Percentiles rank a stretch among this genome's conserved stretches.
Evolutionary conservation across 2,797 vertebrate species (phyloP).

Genomic region (Aldrovandia affinis): DNA sequence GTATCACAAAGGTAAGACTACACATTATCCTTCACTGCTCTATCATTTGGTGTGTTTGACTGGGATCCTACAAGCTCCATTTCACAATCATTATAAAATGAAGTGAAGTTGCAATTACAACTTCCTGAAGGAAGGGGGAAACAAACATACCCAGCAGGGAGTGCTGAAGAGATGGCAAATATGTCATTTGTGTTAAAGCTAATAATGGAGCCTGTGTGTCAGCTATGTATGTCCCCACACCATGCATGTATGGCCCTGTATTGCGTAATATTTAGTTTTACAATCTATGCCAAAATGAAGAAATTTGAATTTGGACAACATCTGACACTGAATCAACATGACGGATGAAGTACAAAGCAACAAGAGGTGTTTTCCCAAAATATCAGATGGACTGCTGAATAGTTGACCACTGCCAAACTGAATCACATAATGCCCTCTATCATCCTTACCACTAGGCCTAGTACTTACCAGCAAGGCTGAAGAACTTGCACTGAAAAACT

Average conservation of each 20-base stretch:
- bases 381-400: background rate
- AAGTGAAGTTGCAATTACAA: conserved; percentile 33
- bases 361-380: background rate
- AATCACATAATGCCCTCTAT: background rate
- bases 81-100: conserved; percentile 40
- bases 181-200: background rate
- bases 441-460: background rate
- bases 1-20: too few species aligned
- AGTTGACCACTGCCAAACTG: background rate
- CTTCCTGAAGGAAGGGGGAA: conserved; percentile 37
- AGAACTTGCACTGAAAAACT: background rate
- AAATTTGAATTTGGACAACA: background rate
- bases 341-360: too few species aligned
- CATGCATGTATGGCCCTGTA: background rate
- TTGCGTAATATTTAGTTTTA: background rate
- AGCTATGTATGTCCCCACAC: background rate
- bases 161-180: conserved; percentile 18
- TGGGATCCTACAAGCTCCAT: too few species aligned
- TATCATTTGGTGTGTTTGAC: too few species aligned
- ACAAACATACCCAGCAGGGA: conserved; percentile 28
- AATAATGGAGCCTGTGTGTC: conserved; percentile 29
- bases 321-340: background rate
- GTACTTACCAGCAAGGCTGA: too few species aligned
- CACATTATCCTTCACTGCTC: too few species aligned
- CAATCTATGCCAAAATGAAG: background rate